These are phyloP conservation scores for Onchidella celtica DNA, from an alignment of 2,888 invertebrate genomes.

Conservation along the genomic window DNA sequence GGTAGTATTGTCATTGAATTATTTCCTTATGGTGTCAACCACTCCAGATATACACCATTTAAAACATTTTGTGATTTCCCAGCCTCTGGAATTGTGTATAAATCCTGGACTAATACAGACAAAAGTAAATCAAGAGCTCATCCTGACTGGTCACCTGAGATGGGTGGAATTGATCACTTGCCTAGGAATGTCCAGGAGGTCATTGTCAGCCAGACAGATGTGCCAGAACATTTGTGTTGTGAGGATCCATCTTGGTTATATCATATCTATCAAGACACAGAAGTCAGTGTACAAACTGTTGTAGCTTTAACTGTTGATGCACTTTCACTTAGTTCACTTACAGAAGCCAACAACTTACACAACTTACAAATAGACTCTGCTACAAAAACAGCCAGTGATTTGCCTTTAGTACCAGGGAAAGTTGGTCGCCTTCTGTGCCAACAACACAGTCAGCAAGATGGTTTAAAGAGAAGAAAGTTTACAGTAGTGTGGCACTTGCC, in stretches of 20 bases:
- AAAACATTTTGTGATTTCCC: slow-evolving; percentile 78
- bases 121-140: slow-evolving; percentile 74
- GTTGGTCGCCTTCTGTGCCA: slow-evolving; percentile 22
- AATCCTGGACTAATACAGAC: slow-evolving; percentile 79
- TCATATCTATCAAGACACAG: slow-evolving; percentile 82
- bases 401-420: slow-evolving; percentile 15
- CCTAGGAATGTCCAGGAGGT: slow-evolving; percentile 66
- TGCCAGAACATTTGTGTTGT: slow-evolving; percentile 81
- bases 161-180: slow-evolving; percentile 81
- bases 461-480: background rate
- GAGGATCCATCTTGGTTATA: slow-evolving; percentile 81
- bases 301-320: slow-evolving; percentile 57
- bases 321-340: too few species aligned
- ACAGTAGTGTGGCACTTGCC: slow-evolving; percentile 28
- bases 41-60: slow-evolving; percentile 81
- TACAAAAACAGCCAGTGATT: background rate
- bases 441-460: background rate
- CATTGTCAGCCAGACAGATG: slow-evolving; percentile 72
- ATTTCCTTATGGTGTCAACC: slow-evolving; percentile 82
- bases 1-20: slow-evolving; percentile 80
- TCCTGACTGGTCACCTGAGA: slow-evolving; percentile 76
- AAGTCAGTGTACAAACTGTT: slow-evolving; percentile 74
- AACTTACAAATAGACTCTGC: background rate
- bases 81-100: slow-evolving; percentile 78
- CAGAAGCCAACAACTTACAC: slow-evolving; percentile 5